Base-by-base conservation (phyloP, 2,888 invertebrate genomes). In the Embidobia sp. region DNA sequence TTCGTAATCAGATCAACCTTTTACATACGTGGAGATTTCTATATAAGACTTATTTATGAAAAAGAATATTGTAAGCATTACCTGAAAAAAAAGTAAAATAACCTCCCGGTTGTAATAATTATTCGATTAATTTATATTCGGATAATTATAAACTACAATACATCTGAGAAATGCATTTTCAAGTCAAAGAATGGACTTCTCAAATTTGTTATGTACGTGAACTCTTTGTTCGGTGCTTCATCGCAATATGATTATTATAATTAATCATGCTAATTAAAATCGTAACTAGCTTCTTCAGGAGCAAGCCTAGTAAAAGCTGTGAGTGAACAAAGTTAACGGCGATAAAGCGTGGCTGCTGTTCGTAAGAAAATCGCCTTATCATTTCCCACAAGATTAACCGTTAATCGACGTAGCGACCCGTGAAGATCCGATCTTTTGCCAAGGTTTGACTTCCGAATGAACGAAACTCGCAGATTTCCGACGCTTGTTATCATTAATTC, bases 311-410 rank as follows among this genome's bases (percentile, higher is more conserved):
- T 33, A 57, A 70, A 67, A 77, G 63, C 67, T 64, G 59, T 40
- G 11, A 64, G 49, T 22, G 72, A 67, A 55, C 77, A 69, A 78
- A 78, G 77, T 78, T 78, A 63, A 31, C 59, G 53, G 53, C 73
- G 69, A 74, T 70, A 78, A 78, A 73, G 59, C 59, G 73, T 49
- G 42, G 53, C 63, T 61, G 64, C 46, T 69, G 64, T 63, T 61
- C 16, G 59, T 46, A 46, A 63, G 77, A 78, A 78, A 78, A 73
- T 63, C 46, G 77, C 59, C 69, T 77, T 77, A 77, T 73, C 77
- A 63, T 77, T 75, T 77, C 79, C 79, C 74, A 75, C 75, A 77
- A 77, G 77, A 77, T 79, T 75, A 74, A 77, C 72, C 70, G 75
- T 75, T 77, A 77, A 77, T 79, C 75, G 78, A 67, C 73, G 75